Evolutionary conservation across 2,797 vertebrate species (phyloP).

Genomic region (Halcyon badia): DNA sequence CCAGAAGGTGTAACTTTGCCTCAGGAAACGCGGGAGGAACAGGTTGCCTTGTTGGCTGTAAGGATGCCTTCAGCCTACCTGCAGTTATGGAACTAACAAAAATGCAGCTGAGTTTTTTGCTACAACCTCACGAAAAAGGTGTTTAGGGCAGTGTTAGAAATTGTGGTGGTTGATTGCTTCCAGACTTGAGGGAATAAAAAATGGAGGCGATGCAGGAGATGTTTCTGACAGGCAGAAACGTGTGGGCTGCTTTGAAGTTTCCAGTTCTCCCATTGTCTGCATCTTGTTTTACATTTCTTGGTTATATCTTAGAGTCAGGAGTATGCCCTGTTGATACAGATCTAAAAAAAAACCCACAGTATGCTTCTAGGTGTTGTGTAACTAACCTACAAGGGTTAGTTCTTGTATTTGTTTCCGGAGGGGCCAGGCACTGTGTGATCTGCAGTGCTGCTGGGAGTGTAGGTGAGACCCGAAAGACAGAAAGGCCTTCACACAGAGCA

Average conservation of each 20-base stretch:
- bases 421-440: background rate
- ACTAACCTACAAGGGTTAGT: background rate
- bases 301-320: background rate
- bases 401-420: background rate
- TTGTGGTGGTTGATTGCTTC: background rate
- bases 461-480: background rate
- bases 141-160: background rate
- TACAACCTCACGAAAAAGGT: background rate
- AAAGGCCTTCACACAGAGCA: background rate
- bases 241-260: background rate
- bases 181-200: background rate
- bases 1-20: background rate
- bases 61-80: background rate
- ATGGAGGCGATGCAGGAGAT: background rate
- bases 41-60: background rate
- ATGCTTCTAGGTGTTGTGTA: background rate
- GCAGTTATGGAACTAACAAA: background rate
- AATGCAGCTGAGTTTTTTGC: background rate
- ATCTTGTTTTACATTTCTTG: background rate
- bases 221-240: background rate
- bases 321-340: background rate
- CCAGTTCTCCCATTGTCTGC: background rate
- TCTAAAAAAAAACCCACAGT: background rate
- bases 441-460: fast-evolving
- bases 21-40: background rate